Conservation (phyloP, 2,113 vertebrate species). For the Oncorhynchus clarkii region DNA sequence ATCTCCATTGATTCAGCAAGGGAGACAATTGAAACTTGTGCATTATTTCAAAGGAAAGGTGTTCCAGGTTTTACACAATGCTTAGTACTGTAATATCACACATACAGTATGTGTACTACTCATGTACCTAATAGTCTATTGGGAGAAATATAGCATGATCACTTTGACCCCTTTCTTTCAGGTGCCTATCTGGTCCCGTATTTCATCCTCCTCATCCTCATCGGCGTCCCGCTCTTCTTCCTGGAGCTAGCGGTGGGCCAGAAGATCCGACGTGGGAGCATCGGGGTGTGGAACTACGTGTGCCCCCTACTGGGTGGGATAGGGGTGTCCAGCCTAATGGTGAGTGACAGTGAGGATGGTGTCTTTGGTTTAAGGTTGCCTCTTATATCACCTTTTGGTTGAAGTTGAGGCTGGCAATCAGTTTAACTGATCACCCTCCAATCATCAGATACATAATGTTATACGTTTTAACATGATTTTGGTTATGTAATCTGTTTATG, state of each 20-base stretch:
- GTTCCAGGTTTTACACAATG: too few relatives aligned
- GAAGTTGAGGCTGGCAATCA: not conserved
- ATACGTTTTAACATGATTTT: not conserved
- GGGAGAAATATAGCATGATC: too few relatives aligned
- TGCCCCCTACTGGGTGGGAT: conserved; percentile 90
- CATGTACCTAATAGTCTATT: too few relatives aligned
- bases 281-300: conserved; percentile 94
- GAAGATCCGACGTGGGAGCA: conserved; percentile 90
- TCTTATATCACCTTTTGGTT: too few relatives aligned
- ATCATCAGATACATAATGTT: not conserved
- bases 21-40: too few relatives aligned
- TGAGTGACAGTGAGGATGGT: conserved; percentile 54
- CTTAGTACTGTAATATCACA: too few relatives aligned
- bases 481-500: not conserved
- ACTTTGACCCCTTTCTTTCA: conserved; percentile 48
- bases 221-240: conserved; percentile 94
- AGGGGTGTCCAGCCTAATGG: conserved; percentile 88
- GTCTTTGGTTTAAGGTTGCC: not conserved
- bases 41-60: too few relatives aligned
- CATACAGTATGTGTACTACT: too few relatives aligned
- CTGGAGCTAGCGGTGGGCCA: conserved; percentile 93
- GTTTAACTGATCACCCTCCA: not conserved
- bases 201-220: conserved; percentile 87
- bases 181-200: conserved; percentile 94
- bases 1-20: too few relatives aligned